Evolutionary conservation across 2,113 vertebrate species (phyloP), one percentile per base, ranked within the genome.

Genomic region (Rhineura floridana): DNA sequence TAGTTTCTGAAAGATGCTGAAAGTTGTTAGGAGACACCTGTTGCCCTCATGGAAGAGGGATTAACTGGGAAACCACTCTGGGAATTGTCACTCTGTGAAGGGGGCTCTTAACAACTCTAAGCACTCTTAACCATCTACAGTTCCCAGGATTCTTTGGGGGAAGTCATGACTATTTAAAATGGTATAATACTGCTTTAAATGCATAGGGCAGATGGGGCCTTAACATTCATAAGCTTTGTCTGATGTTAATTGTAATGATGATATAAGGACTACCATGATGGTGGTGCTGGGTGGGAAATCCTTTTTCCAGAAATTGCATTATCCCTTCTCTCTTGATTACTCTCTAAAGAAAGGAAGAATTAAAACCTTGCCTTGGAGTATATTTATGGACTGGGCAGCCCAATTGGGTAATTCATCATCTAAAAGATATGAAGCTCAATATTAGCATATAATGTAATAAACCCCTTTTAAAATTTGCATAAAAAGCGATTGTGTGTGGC

Each of bases 371-470:
- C 0, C 2, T 30, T 77, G 52, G 85, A 44, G n/a, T 87, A 30
- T 19, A 62, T 72, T 55, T 84, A 55, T 87, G 17, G 75, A 65
- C 72, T 65, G 79, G 85, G 83, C 89, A 93, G 87, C 55, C 83
- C 86, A 86, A 87, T 59, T 1, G 80, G 87, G 59, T 88, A 90
- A 92, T 90, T 86, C 17, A 88, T 91, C 91, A 88, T 59, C 63
- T 90, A 78, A 90, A 93, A 90, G 85, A 90, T 88, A 91, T 92
- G 89, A 87, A 93, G 91, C 76, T 72, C 36, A 30, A 0, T 83
- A 81, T 92, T 93, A 90, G 63, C 46, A 42, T 84, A 15, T 78
- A 85, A 76, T 84, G 46, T 8, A 88, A 92, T 63, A 92, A 88
- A 88, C 88, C 78, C 85, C 59, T 85, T 92, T 36, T 21, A 87